phyloP scores from a whole-genome alignment of 2,113 vertebrate species.

The Bothrops jararaca region DNA sequence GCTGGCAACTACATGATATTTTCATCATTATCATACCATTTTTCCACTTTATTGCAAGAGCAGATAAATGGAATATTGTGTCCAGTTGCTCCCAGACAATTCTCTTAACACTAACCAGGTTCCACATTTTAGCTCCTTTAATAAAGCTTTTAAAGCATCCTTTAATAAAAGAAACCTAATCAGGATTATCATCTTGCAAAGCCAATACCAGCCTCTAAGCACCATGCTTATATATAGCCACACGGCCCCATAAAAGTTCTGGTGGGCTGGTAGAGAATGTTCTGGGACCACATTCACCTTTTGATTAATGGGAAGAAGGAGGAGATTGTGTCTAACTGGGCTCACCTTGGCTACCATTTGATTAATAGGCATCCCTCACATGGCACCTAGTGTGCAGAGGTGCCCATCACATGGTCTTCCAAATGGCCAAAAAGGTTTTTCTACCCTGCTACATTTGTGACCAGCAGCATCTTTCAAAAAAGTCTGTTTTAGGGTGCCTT shows the following conservation, averaged over 20 bases:
- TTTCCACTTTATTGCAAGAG: neutral
- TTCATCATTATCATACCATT: neutral
- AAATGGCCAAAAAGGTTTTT: neutral
- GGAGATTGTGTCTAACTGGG: neutral
- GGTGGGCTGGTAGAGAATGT: neutral
- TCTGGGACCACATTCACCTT: neutral
- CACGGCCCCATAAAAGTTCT: neutral
- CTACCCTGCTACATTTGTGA: neutral
- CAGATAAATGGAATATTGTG: neutral
- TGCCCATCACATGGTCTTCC: neutral
- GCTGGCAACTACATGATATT: neutral
- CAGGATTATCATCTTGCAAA: neutral
- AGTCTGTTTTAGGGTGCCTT: neutral
- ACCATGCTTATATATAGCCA: neutral
- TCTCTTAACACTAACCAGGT: neutral
- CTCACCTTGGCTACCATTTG: neutral
- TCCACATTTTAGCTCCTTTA: neutral
- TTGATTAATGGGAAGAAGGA: neutral
- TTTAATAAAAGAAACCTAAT: neutral
- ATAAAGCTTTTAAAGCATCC: too few relatives aligned
- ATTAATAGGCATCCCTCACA: neutral
- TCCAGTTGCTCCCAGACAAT: neutral
- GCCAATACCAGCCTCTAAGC: neutral
- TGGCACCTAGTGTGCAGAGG: neutral
- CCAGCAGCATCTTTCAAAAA: neutral